phyloP scores from a whole-genome alignment of 2,113 vertebrate species.

The Oplegnathus fasciatus region DNA sequence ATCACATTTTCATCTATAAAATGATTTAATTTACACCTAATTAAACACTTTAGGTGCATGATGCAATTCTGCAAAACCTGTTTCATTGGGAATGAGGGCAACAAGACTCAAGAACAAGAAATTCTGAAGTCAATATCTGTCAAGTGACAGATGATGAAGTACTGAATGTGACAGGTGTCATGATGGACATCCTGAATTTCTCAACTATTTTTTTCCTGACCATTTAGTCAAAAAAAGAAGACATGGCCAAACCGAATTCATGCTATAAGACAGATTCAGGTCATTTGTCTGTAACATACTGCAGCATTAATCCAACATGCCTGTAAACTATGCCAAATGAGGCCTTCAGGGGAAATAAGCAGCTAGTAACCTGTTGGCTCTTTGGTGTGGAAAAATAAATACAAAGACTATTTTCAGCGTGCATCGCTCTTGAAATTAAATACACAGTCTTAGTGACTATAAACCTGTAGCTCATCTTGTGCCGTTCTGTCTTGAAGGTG shows the following conservation, averaged over 20 bases:
- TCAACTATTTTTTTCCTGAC: neutral
- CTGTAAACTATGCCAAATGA: neutral
- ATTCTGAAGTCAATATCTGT: conserved; percentile 11
- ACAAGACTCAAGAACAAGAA: neutral
- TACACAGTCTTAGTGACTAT: neutral
- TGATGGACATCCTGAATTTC: conserved; percentile 12
- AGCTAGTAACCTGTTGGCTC: neutral
- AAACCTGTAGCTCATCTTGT: conserved; percentile 34
- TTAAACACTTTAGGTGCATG: conserved; percentile 16
- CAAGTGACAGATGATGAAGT: conserved; percentile 14
- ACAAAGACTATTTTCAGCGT: neutral
- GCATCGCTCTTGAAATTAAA: conserved; percentile 20
- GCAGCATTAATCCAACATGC: conserved; percentile 1
- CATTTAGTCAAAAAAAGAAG: conserved; percentile 4
- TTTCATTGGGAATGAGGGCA: conserved; percentile 19
- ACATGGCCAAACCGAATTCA: neutral
- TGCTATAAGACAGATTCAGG: conserved; percentile 2
- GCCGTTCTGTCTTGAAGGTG: neutral
- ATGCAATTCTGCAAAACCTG: conserved; percentile 2
- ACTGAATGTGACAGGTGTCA: conserved; percentile 4
- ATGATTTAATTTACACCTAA: conserved; percentile 1
- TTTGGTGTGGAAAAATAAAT: neutral
- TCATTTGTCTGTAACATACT: neutral
- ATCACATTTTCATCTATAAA: conserved; percentile 30
- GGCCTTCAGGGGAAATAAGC: neutral